phyloP scores from a whole-genome alignment of 1,140 invertebrate genomes.

The Rhizoglyphus robini region DNA sequence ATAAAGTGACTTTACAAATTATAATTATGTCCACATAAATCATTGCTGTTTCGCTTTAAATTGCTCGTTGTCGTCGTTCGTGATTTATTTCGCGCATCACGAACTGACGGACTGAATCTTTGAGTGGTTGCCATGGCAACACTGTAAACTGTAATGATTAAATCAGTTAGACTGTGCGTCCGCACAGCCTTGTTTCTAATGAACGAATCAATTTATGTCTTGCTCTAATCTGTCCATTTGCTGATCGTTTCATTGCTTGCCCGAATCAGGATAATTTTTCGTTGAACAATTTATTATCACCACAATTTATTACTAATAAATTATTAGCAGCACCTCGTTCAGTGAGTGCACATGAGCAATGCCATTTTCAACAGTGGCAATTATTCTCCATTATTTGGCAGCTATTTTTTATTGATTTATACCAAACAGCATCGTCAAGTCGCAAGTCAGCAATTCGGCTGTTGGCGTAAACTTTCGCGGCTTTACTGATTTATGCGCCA shows the following conservation, averaged over 20 bases:
- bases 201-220: neutral
- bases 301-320: no score
- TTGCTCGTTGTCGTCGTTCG: no score
- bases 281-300: neutral
- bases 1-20: neutral
- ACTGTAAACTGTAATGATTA: neutral
- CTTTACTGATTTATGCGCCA: no score
- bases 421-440: neutral
- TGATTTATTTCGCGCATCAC: no score
- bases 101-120: no score
- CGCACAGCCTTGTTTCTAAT: conserved; percentile 13
- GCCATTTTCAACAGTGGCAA: neutral
- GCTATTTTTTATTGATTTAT: conserved; percentile 4
- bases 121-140: no score
- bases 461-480: no score
- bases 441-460: neutral
- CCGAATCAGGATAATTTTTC: neutral
- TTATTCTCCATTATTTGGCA: conserved; percentile 12
- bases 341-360: neutral
- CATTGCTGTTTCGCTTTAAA: no score
- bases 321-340: neutral
- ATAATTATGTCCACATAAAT: neutral
- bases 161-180: no score
- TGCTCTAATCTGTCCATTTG: neutral
- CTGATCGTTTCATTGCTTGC: neutral